Conservation (phyloP, 2,113 vertebrate species). For the Brevimyrus niger region DNA sequence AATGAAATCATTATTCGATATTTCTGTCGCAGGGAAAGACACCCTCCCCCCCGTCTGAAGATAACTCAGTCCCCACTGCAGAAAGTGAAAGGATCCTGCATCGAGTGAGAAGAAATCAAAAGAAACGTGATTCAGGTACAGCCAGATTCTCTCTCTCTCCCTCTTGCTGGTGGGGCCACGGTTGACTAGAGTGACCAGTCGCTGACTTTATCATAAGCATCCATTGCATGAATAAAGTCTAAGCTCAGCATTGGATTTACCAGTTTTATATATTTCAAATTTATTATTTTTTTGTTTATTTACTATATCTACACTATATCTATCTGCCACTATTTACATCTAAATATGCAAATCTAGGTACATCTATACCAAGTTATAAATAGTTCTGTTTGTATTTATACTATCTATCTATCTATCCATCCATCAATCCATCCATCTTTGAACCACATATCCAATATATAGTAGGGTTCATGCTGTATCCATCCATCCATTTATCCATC, state of each 20-base stretch:
- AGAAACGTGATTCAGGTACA: slow-evolving; percentile 30
- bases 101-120: slow-evolving; percentile 53
- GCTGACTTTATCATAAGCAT: not conserved
- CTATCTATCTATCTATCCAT: not conserved
- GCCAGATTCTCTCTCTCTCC: not conserved
- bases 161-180: not conserved
- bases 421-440: not conserved
- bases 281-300: not conserved
- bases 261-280: not conserved
- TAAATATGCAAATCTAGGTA: not conserved
- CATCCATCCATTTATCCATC: not conserved
- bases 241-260: not conserved
- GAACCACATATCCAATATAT: not conserved
- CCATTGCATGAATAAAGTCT: not conserved
- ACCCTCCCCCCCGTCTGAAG: slow-evolving; percentile 37
- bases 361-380: not conserved
- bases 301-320: not conserved
- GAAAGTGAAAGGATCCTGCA: slow-evolving; percentile 49
- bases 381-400: not conserved
- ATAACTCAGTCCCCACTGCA: slow-evolving; percentile 34
- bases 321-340: not conserved
- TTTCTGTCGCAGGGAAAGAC: slow-evolving; percentile 39
- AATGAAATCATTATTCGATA: not conserved
- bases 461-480: not conserved
- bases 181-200: not conserved